These are phyloP conservation scores for Nothocercus nigrocapillus DNA, from an alignment of 2,113 vertebrate genomes.

Conservation along the genomic window DNA sequence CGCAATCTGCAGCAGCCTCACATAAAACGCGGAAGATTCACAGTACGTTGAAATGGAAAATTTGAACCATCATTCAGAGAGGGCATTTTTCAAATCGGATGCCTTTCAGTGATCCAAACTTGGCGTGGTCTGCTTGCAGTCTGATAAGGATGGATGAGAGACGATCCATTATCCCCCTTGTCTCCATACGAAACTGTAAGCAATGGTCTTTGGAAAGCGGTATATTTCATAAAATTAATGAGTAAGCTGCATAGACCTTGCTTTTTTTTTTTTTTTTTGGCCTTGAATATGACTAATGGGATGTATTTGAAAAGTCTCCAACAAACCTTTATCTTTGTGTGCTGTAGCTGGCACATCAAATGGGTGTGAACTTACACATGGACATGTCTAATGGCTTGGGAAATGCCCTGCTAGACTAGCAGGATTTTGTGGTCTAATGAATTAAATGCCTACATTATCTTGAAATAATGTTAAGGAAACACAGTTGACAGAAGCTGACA, in stretches of 20 bases:
- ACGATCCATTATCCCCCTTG: background rate
- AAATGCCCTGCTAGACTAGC: background rate
- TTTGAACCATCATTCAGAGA: constrained; percentile 14
- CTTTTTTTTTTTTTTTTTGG: background rate
- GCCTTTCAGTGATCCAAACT: constrained; percentile 22
- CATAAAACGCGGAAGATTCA: constrained; percentile 42
- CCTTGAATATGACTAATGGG: constrained; percentile 3
- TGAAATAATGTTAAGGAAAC: constrained; percentile 47
- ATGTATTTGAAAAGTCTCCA: constrained; percentile 28
- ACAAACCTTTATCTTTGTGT: constrained; percentile 10
- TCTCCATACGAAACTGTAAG: background rate
- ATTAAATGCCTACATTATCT: constrained; percentile 43
- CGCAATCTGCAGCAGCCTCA: constrained; percentile 3
- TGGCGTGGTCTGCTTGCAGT: background rate
- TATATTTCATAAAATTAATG: background rate
- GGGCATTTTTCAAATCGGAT: background rate
- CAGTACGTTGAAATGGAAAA: constrained; percentile 24
- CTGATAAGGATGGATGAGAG: constrained; percentile 22
- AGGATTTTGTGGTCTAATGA: constrained; percentile 17
- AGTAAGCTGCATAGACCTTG: background rate
- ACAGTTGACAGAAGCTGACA: background rate
- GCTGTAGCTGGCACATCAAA: background rate
- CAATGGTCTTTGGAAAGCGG: background rate
- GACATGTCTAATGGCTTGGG: background rate
- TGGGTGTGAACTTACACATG: background rate